Evolutionary conservation across 1,140 invertebrate species (phyloP), one percentile per base, ranked within the genome.

Genomic region (Rhagoletis pomonella): DNA sequence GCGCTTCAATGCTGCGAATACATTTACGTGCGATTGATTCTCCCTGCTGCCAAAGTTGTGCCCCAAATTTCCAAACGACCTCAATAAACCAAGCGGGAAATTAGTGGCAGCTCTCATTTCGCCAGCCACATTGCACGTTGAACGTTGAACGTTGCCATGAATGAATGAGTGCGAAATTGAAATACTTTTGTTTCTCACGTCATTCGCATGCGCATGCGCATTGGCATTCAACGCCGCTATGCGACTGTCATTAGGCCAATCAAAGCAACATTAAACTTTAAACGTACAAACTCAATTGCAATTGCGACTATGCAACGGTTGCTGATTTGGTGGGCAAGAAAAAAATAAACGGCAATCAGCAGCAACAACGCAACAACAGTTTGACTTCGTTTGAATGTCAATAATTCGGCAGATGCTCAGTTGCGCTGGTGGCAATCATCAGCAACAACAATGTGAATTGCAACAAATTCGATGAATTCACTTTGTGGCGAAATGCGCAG

Each of bases 101-200:
- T 44, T 44, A 42, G 39, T 19, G 67, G 10, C 10, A 17, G 44
- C 14, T 47, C 12, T 39, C 39, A 47, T 73, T 73, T 73, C 67
- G 42, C 42, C 67, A 47, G 9, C 64, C 64, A 29, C 29, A 10
- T 9, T 2, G 42, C 19, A 42, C 67, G 39, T 44, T 73, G 65
- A 6, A 67, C n/a, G 29, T 29, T 29, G 29, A 29, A 29, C 29
- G 29, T 29, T 62, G 60, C 60, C 39, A 67, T 44, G 14, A 55
- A n/a, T 47, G 44, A 88, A 88, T 87, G 85, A 89, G 89, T 91
- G 89, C 90, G 90, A 91, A 92, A 92, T 92, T 91, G 91, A 92
- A 92, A 91, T 92, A 90, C 90, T 90, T 91, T 92, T 92, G 90
- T 92, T 92, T 92, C 91, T 92, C 91, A 92, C 91, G 91, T 92